phyloP scores from a whole-genome alignment of 1,140 invertebrate genomes.

The Zaprionus tsacasi region DNA sequence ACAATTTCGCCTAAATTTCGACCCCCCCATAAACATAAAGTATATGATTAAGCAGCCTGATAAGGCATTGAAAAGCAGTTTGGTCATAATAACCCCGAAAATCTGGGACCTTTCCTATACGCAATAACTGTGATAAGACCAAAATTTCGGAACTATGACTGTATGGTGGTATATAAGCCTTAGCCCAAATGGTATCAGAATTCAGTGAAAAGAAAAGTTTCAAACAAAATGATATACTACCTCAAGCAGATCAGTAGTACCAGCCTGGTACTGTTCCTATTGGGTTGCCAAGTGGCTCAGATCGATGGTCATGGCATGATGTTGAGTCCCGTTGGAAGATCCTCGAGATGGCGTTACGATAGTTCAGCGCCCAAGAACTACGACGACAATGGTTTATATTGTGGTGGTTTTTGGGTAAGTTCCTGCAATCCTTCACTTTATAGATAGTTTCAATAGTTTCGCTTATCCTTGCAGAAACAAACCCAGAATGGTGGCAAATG shows the following conservation, averaged over 20 bases:
- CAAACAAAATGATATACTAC: constrained; percentile 47
- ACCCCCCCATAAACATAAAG: constrained; percentile 46
- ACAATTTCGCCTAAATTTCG: constrained; percentile 54
- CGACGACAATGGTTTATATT: constrained; percentile 88
- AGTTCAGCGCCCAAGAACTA: constrained; percentile 86
- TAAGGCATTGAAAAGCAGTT: constrained; percentile 36
- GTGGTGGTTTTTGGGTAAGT: constrained; percentile 86
- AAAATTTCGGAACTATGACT: constrained; percentile 24
- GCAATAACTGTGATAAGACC: constrained; percentile 28
- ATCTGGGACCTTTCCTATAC: constrained; percentile 42
- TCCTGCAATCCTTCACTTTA: no score
- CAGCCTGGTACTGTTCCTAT: constrained; percentile 14
- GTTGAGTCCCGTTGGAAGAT: constrained; percentile 88
- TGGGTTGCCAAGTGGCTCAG: constrained; percentile 6
- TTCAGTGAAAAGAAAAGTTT: constrained; percentile 46
- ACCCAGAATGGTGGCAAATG: constrained; percentile 85
- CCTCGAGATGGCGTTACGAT: constrained; percentile 88
- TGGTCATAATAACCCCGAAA: constrained; percentile 26
- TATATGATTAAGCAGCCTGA: constrained; percentile 38
- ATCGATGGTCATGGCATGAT: constrained; percentile 87
- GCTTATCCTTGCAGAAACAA: constrained; percentile 73
- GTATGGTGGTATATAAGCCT: constrained; percentile 54
- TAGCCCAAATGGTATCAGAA: not conserved
- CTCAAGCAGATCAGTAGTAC: constrained; percentile 18
- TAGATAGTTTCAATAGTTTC: no score